Base-by-base conservation (phyloP, 2,113 vertebrate genomes). In the Thomomys bottae region DNA sequence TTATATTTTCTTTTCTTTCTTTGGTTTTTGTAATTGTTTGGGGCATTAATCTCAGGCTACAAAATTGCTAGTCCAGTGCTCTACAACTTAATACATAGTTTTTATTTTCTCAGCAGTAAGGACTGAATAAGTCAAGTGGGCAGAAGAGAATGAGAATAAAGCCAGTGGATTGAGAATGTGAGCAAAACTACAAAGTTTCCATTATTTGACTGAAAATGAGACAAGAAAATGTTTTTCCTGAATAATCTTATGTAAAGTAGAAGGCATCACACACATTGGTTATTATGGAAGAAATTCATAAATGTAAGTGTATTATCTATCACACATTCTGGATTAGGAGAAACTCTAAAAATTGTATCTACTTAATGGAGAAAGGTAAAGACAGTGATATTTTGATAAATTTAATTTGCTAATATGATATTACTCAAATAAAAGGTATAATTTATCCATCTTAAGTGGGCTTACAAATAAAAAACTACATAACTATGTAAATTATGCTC, bases 401-500 rank as follows among this genome's bases (percentile, higher is more conserved):
- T 17, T 28, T 6, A 85, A 68, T 90, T 64, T 92, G 12, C 14
- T 61, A 73, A 79, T 66, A 90, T 38, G 24, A 34, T 59, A 26
- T 68, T n/a, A 49, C n/a, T 88, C 11, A 90, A 42, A 57, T 49
- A 17, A 70, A 75, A 75, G 9, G 1, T 83, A 1, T 66, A 9
- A 82, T 49, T 70, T 76, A 42, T 54, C 12, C 71, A 64, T 0
- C 34, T 12, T 30, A 64, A 83, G 18, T 34, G 36, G 24, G 21
- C 81, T 70, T 81, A 67, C 24, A 94, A 87, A 92, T 28, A 93
- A 87, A 92, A 32, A 93, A 14, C 24, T 67, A 5, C 21, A n/a
- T 75, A 66, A 71, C 7, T 54, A 54, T 36, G 4, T 8, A 79
- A 23, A 2, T 61, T 79, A 5, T 77, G 54, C 45, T 38, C 6